A percentile compares a stretch with the other conserved stretches of the same genome.
These are phyloP conservation scores for Salticus scenicus DNA, from an alignment of 2,888 invertebrate species.

Conservation along the genomic window DNA sequence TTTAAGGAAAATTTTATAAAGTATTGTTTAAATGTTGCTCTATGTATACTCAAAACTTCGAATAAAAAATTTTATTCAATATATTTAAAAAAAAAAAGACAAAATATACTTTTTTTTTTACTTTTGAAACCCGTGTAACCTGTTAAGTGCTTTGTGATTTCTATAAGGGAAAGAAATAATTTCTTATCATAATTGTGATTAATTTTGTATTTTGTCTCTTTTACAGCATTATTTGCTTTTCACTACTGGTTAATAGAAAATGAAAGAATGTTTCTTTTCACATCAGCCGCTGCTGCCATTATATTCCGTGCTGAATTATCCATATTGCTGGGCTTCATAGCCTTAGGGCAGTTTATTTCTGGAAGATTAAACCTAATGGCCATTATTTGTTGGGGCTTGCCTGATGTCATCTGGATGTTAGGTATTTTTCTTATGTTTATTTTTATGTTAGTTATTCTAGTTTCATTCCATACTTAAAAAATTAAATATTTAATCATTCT, in stretches of 20 bases:
- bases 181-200: no score
- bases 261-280: conserved; percentile 84
- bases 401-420: conserved; percentile 76
- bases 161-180: no score
- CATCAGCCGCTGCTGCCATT: conserved; percentile 90
- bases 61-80: no score
- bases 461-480: no score
- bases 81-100: no score
- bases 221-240: conserved; percentile 89
- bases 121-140: no score
- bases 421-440: conserved; percentile 78
- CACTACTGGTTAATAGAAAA: conserved; percentile 88
- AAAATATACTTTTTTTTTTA: no score
- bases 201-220: conserved; percentile 51
- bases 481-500: no score
- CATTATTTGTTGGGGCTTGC: conserved; percentile 75
- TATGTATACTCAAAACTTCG: no score
- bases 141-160: no score
- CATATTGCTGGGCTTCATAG: conserved; percentile 88
- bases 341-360: conserved; percentile 86
- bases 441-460: neutral
- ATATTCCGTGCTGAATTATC: conserved; percentile 93
- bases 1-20: no score
- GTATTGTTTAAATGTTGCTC: no score
- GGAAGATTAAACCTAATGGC: conserved; percentile 81